Conservation (phyloP, 2,113 vertebrate species). For the Otocyon megalotis region DNA sequence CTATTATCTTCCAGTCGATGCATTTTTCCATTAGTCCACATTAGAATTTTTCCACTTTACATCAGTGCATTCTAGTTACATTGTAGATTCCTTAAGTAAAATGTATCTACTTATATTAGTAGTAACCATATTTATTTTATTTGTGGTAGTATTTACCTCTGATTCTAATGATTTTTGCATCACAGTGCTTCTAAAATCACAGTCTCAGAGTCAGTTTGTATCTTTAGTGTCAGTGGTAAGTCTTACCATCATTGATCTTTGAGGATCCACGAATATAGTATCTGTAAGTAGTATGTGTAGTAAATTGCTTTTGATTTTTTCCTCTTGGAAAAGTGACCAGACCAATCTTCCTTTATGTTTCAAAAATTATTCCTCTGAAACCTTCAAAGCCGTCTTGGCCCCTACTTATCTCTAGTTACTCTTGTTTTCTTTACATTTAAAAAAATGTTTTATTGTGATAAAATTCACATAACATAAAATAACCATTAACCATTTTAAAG, state of each 20-base stretch:
- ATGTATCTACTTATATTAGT: neutral
- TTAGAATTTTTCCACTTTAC: neutral
- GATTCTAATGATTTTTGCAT: slow-evolving; percentile 24
- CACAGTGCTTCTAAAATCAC: slow-evolving; percentile 44
- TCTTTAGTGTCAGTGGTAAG: neutral
- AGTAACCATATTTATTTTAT: neutral
- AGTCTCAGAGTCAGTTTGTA: neutral
- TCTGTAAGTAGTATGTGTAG: neutral
- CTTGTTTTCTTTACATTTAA: neutral
- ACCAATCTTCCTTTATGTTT: neutral
- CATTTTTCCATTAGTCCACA: neutral
- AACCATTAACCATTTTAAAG: neutral
- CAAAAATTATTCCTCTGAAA: slow-evolving; percentile 44
- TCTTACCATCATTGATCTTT: neutral
- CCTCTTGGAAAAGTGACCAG: neutral
- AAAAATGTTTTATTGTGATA: neutral
- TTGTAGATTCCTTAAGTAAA: neutral
- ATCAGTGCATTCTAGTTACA: neutral
- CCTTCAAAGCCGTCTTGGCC: neutral
- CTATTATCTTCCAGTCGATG: neutral
- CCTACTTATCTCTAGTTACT: neutral
- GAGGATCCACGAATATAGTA: neutral
- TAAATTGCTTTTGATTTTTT: slow-evolving; percentile 35
- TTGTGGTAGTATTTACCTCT: slow-evolving; percentile 33
- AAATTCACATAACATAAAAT: neutral